These are phyloP conservation scores for Burhinus oedicnemus DNA, from an alignment of 2,113 vertebrate species.

Conservation along the genomic window DNA sequence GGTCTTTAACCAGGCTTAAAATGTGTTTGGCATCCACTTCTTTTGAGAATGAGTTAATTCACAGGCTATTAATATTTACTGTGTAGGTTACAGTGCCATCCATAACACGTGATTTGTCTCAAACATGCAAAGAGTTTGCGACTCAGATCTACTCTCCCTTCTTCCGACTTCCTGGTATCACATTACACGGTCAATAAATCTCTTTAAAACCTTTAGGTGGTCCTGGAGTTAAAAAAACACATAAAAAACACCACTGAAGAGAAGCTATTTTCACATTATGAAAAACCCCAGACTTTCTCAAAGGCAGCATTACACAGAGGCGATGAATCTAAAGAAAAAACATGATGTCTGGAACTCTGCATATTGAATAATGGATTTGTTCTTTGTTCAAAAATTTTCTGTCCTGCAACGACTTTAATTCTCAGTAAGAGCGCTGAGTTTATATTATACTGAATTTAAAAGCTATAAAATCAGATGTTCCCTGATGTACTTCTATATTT, in stretches of 20 bases:
- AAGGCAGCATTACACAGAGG: not conserved
- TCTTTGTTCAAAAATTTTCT: not conserved
- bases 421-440: not conserved
- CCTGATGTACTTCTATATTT: not conserved
- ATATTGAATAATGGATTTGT: not conserved
- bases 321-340: constrained; percentile 9
- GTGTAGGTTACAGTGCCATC: not conserved
- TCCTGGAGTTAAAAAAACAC: not conserved
- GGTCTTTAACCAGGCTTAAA: not conserved
- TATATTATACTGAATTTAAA: constrained; percentile 12
- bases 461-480: constrained; percentile 38
- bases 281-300: not conserved
- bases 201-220: not conserved
- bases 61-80: not conserved
- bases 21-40: not conserved
- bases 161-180: not conserved
- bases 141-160: not conserved
- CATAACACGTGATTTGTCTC: not conserved
- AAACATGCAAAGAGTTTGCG: not conserved
- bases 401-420: not conserved
- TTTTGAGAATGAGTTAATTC: not conserved
- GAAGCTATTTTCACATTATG: not conserved
- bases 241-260: not conserved
- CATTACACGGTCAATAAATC: not conserved
- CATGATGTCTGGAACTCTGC: not conserved